Evolutionary conservation across 2,113 vertebrate species (phyloP).

Genomic region (Dicerorhinus sumatrensis): DNA sequence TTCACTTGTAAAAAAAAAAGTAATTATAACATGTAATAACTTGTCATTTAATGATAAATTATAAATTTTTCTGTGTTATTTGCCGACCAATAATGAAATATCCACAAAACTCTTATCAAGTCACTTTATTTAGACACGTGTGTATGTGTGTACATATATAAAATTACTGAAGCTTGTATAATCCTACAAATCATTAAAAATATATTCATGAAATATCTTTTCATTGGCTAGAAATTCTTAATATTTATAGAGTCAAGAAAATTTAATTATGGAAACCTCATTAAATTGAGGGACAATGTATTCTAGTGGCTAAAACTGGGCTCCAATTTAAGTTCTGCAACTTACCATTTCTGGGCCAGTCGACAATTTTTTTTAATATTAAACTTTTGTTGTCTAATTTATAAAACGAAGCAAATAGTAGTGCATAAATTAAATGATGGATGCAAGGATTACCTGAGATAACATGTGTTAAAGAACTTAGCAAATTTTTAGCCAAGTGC

Average conservation of each 20-base stretch:
- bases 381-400: background rate
- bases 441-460: background rate
- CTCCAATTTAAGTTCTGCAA: background rate
- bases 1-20: background rate
- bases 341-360: background rate
- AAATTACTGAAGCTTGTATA: background rate
- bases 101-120: background rate
- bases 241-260: background rate
- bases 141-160: background rate
- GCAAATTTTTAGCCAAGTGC: background rate
- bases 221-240: background rate
- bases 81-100: background rate
- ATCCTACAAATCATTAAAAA: background rate
- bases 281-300: background rate
- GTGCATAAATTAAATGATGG: background rate
- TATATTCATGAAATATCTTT: background rate
- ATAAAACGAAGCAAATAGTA: background rate
- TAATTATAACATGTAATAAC: background rate
- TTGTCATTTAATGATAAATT: background rate
- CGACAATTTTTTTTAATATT: background rate
- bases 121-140: background rate
- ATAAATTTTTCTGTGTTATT: background rate
- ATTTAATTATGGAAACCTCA: background rate
- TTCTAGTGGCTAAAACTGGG: background rate
- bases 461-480: background rate